Conservation (phyloP, 2,797 vertebrate species). For the Hyperoplus immaculatus region DNA sequence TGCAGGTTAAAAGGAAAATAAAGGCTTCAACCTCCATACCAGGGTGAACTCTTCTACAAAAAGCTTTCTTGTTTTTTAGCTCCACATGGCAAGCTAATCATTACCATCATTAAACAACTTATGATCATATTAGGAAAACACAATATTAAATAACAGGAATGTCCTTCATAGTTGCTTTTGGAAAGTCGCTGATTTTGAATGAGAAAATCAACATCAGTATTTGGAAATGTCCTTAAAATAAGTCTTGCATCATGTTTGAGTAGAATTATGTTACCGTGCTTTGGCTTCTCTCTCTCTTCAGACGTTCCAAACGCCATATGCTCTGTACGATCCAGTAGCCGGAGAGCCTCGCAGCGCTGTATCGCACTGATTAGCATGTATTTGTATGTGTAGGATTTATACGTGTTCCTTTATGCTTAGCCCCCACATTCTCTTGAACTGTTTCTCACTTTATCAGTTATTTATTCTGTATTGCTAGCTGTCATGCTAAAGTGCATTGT, state of each 20-base stretch:
- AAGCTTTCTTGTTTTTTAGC: too few relatives aligned
- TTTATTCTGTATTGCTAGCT: slow-evolving; percentile 20
- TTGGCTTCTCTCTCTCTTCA: slow-evolving; percentile 25
- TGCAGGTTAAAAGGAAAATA: too few relatives aligned
- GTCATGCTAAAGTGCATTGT: slow-evolving; percentile 13
- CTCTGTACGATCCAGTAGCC: slow-evolving; percentile 44
- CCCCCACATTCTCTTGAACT: slow-evolving; percentile 44
- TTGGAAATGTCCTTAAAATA: slow-evolving; percentile 23
- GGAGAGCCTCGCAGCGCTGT: slow-evolving; percentile 29
- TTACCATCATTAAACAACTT: too few relatives aligned
- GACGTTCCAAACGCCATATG: slow-evolving; percentile 50
- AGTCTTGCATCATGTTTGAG: slow-evolving; percentile 19
- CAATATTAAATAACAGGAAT: too few relatives aligned
- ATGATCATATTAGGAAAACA: too few relatives aligned
- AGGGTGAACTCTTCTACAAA: too few relatives aligned
- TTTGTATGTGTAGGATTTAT: slow-evolving; percentile 49
- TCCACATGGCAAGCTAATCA: too few relatives aligned
- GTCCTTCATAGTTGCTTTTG: slow-evolving; percentile 20
- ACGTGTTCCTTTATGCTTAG: slow-evolving; percentile 54
- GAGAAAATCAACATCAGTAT: slow-evolving; percentile 32
- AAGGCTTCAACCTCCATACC: too few relatives aligned
- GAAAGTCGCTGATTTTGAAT: slow-evolving; percentile 29
- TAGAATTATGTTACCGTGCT: slow-evolving; percentile 23
- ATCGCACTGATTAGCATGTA: slow-evolving; percentile 42
- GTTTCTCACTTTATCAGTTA: slow-evolving; percentile 25